Percentiles rank a stretch among this genome's conserved stretches.
These are phyloP conservation scores for Phoxinus phoxinus DNA, from an alignment of 2,113 vertebrate genomes.

Conservation along the genomic window DNA sequence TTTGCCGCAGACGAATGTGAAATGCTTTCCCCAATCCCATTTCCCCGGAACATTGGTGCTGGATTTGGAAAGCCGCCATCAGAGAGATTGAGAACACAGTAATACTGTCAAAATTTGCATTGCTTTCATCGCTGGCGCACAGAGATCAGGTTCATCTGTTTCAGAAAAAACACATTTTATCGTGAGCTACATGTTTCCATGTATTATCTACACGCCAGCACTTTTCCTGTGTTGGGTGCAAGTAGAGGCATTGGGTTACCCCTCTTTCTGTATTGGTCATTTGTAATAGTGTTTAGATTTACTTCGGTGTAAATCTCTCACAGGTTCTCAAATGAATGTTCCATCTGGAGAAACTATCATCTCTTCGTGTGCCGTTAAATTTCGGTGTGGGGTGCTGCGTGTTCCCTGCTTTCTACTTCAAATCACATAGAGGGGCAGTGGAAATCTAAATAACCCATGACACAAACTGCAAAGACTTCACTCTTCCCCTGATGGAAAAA, in stretches of 20 bases:
- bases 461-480: conserved; percentile 21
- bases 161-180: conserved; percentile 24
- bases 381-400: conserved; percentile 40
- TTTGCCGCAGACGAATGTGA: conserved; percentile 7
- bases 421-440: conserved; percentile 38
- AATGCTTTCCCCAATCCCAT: conserved; percentile 8
- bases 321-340: conserved; percentile 51
- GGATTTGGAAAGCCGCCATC: conserved; percentile 33
- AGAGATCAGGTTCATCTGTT: conserved; percentile 7
- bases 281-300: conserved; percentile 60
- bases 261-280: conserved; percentile 40
- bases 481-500: conserved; percentile 16
- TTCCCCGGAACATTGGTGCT: conserved; percentile 41
- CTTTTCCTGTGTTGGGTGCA: conserved; percentile 14
- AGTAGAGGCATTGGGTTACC: conserved; percentile 45
- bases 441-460: conserved; percentile 58
- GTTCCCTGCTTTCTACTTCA: conserved; percentile 47
- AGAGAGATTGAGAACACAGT: conserved; percentile 8
- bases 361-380: conserved; percentile 49
- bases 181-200: conserved; percentile 31
- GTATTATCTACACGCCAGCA: conserved; percentile 27
- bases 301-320: conserved; percentile 53
- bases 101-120: conserved; percentile 35
- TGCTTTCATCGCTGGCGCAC: neutral
- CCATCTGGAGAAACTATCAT: conserved; percentile 60